Conservation (phyloP, 2,888 invertebrate species). For the Sinodicranocentrus sp. region DNA sequence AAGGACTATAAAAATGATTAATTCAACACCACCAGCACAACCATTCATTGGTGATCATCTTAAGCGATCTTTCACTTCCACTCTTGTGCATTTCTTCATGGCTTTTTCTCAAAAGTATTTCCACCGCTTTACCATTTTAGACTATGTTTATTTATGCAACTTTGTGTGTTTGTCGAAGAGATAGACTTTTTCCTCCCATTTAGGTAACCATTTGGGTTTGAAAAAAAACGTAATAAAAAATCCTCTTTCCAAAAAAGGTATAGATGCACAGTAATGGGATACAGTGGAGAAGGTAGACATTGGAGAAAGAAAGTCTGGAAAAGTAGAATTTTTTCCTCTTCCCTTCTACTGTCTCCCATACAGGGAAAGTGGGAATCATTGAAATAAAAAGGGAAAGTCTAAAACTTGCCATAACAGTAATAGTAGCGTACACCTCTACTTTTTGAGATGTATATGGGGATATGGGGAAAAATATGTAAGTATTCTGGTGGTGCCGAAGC, state of each 20-base stretch:
- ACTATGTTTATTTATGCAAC: constrained; percentile 36
- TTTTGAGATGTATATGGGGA: background rate
- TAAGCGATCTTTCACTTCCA: constrained; percentile 72
- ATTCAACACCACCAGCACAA: constrained; percentile 68
- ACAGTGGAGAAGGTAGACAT: background rate
- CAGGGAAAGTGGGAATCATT: background rate
- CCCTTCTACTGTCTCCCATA: background rate
- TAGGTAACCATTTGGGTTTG: background rate
- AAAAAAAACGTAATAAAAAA: background rate
- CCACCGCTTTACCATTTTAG: background rate
- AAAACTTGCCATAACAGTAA: background rate
- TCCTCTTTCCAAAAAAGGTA: too few relatives aligned
- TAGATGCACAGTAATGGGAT: too few relatives aligned
- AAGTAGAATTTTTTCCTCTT: too few relatives aligned
- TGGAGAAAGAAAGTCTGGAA: background rate
- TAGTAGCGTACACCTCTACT: background rate
- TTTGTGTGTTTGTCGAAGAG: constrained; percentile 5
- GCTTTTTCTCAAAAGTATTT: background rate
- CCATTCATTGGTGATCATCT: constrained; percentile 72
- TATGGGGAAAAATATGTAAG: constrained; percentile 6
- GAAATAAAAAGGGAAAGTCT: background rate
- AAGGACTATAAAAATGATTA: constrained; percentile 76
- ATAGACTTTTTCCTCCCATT: too few relatives aligned
- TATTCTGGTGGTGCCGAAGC: constrained; percentile 3
- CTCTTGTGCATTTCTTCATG: constrained; percentile 65